Conservation (phyloP, 2,113 vertebrate species). For the Pelvicachromis taeniatus region DNA sequence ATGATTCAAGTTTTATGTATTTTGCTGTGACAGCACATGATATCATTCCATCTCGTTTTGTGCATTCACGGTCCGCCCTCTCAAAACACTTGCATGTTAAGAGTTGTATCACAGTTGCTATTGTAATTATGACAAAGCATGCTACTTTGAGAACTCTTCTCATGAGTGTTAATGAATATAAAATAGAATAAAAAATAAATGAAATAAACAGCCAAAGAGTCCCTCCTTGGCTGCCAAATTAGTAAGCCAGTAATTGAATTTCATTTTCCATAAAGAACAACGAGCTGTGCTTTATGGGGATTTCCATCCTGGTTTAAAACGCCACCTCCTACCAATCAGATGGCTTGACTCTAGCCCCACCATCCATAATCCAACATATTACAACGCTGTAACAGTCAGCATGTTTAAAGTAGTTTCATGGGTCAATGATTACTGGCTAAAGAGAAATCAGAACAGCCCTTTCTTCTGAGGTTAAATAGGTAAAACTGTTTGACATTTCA, state of each 20-base stretch:
- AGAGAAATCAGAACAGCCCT: background rate
- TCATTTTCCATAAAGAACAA: conserved; percentile 22
- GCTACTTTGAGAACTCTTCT: background rate
- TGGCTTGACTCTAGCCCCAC: background rate
- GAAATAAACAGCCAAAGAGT: background rate
- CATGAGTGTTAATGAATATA: background rate
- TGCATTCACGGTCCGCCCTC: background rate
- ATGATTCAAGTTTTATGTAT: conserved; percentile 5
- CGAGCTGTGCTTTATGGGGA: conserved; percentile 1
- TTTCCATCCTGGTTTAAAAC: conserved; percentile 13
- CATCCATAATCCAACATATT: conserved; percentile 8
- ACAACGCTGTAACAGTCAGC: background rate
- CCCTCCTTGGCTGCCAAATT: background rate
- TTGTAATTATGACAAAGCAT: background rate
- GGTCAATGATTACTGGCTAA: conserved; percentile 8
- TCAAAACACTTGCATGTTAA: background rate
- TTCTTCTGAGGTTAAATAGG: conserved; percentile 13
- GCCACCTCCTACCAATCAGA: background rate
- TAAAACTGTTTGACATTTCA: conserved; percentile 31
- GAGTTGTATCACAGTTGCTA: background rate
- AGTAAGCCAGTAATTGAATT: background rate
- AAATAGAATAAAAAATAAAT: background rate
- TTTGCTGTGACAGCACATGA: background rate
- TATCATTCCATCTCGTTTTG: background rate
- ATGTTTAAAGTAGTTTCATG: conserved; percentile 10